Evolutionary conservation across 2,888 invertebrate species (phyloP), one percentile per base, ranked within the genome.

Genomic region (Masnerella sp.): DNA sequence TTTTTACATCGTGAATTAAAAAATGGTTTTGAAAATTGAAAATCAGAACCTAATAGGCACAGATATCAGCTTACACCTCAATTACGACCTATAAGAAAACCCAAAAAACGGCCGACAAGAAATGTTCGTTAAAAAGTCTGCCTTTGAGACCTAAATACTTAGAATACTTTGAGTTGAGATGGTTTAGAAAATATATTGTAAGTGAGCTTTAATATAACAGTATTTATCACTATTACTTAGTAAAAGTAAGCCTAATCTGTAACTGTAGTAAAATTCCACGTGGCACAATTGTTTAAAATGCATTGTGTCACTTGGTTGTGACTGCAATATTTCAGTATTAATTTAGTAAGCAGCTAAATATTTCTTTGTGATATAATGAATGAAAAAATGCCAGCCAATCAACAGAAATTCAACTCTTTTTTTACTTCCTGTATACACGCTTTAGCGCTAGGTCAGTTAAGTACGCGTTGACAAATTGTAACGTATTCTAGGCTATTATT

Each of bases 201-300:
- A 72, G 59, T 54, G 47, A 67, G 65, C 72, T 72, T 72, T 32
- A 61, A 64, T 61, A 58, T 71, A 58, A 54, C 52, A 45, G 54
- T 47, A 67, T 52, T 72, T 72, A 54, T 45, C 45, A 70, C 15
- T 45, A 20, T 45, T 64, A 58, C 58, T 49, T 67, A 67, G 58
- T 51, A 25, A 67, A 67, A 51, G 22, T 47, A 43, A 67, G 49
- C 56, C 49, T 67, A 67, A 67, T 58, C 49, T 49, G 38, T 42
- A 67, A 38, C 40, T 25, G n/a, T n/a, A n/a, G n/a, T n/a, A n/a
- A n/a, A n/a, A 38, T 42, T 25, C 51, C 42, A 30, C 32, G 9
- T 62, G 17, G 14, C 20, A 18, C 9, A 32, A 43, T 47, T 17
- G 14, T 51, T 34, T 30, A 40, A 42, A 11, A 22, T 42, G 14